Evolutionary conservation across 2,113 vertebrate species (phyloP).

Genomic region (Urocolius indicus): DNA sequence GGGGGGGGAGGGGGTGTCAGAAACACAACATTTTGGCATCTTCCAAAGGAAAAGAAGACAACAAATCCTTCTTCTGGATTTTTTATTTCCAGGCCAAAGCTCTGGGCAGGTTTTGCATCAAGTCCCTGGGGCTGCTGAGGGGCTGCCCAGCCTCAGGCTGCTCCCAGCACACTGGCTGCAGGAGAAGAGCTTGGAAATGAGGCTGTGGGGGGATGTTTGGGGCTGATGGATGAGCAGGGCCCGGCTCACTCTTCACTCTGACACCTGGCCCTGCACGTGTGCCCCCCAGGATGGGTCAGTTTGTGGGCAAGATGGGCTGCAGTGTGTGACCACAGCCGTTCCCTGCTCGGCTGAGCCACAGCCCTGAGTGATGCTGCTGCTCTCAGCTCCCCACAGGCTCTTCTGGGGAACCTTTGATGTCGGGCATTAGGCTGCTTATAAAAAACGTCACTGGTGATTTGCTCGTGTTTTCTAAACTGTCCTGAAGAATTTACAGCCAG

Average conservation of each 20-base stretch:
- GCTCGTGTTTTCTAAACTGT: conserved; percentile 63
- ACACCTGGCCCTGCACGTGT: rapidly evolving
- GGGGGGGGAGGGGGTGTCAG: too few species aligned
- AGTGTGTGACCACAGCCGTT: rapidly evolving
- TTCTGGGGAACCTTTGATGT: conserved; percentile 23
- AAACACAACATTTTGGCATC: background rate
- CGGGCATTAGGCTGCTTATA: conserved; percentile 38
- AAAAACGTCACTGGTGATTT: conserved; percentile 69
- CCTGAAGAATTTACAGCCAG: conserved; percentile 56
- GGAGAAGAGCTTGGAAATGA: background rate
- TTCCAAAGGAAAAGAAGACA: background rate
- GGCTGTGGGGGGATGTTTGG: rapidly evolving
- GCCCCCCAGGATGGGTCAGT: rapidly evolving
- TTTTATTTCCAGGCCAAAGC: background rate
- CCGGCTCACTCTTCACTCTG: rapidly evolving
- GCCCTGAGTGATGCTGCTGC: background rate
- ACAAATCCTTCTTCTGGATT: background rate
- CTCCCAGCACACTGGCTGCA: rapidly evolving
- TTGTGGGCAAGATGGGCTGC: background rate
- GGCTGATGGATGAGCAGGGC: too few species aligned
- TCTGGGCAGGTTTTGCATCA: background rate
- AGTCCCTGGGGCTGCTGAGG: too few species aligned
- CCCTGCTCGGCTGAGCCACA: background rate
- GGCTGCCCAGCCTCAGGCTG: background rate
- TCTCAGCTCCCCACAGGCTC: background rate